Evolutionary conservation across 2,888 invertebrate genomes (phyloP).

Genomic region (Lysandra coridon): DNA sequence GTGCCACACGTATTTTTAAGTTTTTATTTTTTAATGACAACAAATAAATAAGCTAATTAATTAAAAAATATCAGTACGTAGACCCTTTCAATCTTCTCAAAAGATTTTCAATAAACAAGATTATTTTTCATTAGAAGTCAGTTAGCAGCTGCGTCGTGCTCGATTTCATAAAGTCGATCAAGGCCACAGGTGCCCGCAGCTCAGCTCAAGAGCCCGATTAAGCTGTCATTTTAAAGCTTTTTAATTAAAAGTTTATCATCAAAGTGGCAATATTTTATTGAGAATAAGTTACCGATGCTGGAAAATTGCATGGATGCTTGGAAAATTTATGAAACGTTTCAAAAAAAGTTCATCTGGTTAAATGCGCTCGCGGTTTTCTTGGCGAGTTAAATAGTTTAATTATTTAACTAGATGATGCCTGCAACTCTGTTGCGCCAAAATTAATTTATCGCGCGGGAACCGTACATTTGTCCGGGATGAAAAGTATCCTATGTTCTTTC

Average conservation of each 20-base stretch:
- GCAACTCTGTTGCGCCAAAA: too few relatives aligned
- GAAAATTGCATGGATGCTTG: neutral
- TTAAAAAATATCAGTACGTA: too few relatives aligned
- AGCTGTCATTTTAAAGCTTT: slow-evolving; percentile 19
- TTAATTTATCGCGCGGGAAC: too few relatives aligned
- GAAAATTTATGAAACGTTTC: neutral
- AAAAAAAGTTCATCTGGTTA: neutral
- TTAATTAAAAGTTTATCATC: slow-evolving; percentile 19
- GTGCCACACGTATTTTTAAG: too few relatives aligned
- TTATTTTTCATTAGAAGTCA: slow-evolving; percentile 17
- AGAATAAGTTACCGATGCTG: neutral
- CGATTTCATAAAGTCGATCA: slow-evolving; percentile 10
- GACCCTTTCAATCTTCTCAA: neutral
- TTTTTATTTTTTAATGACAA: too few relatives aligned
- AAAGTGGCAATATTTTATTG: neutral
- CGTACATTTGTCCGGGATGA: too few relatives aligned
- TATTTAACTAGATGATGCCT: too few relatives aligned
- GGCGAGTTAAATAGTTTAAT: neutral
- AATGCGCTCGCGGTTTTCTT: neutral
- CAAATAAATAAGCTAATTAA: too few relatives aligned
- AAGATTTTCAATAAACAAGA: neutral
- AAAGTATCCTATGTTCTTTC: too few relatives aligned
- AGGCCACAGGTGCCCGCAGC: slow-evolving; percentile 15
- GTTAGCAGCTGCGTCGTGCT: neutral
- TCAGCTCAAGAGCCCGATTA: slow-evolving; percentile 10